Conservation (phyloP, 2,888 invertebrate species). For the Cryptocephalus moraei region DNA sequence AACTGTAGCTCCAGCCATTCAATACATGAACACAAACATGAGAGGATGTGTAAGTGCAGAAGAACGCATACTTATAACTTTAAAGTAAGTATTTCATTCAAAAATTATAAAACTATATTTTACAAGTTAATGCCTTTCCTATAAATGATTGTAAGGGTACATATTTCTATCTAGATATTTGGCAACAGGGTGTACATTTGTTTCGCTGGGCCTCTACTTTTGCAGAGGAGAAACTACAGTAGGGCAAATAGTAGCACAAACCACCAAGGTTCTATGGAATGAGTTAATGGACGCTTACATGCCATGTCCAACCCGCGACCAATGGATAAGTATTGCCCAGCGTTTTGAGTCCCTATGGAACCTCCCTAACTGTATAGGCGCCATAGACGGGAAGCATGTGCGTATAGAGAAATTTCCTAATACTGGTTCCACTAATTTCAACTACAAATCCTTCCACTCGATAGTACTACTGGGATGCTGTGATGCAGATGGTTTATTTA, state of each 20-base stretch:
- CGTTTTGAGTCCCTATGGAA: slow-evolving; percentile 21
- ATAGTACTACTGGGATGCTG: no score
- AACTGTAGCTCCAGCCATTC: no score
- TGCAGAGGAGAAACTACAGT: slow-evolving; percentile 1
- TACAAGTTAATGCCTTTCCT: no score
- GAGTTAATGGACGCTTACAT: neutral
- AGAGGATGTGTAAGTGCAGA: no score
- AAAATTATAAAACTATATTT: no score
- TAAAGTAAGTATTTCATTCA: no score
- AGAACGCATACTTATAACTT: no score
- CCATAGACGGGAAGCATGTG: no score
- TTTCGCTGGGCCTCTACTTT: neutral
- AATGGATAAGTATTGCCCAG: slow-evolving; percentile 8
- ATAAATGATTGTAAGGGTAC: no score
- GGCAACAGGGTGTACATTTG: no score
- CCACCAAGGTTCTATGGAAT: neutral
- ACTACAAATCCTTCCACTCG: slow-evolving; percentile 24
- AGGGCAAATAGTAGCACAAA: neutral
- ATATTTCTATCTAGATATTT: no score
- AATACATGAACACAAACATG: no score
- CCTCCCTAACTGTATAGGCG: slow-evolving; percentile 7
- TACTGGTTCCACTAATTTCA: slow-evolving; percentile 14
- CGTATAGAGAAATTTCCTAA: slow-evolving; percentile 19
- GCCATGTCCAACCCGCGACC: neutral
- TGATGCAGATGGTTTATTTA: slow-evolving; percentile 26